A percentile compares a stretch with the other conserved stretches of the same genome.
These are phyloP conservation scores for Tonatia bakeri DNA, from an alignment of 2,113 vertebrate species.

Conservation along the genomic window DNA sequence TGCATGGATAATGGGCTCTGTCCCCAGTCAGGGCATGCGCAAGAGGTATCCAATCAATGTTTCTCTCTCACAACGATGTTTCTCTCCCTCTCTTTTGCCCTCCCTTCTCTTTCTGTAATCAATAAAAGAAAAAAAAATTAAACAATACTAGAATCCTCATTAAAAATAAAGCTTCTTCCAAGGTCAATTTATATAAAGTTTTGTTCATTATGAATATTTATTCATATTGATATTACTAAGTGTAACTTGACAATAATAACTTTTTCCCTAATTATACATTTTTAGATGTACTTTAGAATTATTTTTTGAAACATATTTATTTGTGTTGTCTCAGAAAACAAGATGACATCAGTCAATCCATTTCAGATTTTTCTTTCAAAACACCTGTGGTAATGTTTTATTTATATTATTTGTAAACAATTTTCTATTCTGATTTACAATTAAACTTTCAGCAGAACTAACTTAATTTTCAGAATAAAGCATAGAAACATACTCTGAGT, in stretches of 20 bases:
- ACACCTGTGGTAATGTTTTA: background rate
- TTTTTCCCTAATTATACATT: background rate
- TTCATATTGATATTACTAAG: background rate
- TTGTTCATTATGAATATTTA: background rate
- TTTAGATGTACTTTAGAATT: background rate
- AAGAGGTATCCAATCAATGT: too few species aligned
- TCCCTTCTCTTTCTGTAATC: background rate
- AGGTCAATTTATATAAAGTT: background rate
- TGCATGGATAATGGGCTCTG: too few species aligned
- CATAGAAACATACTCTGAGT: background rate
- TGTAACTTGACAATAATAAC: background rate
- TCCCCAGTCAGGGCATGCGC: too few species aligned
- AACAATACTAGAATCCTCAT: background rate
- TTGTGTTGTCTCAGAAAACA: background rate
- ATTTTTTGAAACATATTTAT: background rate
- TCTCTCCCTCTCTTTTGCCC: background rate
- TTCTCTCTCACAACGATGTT: too few species aligned
- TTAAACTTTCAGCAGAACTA: background rate
- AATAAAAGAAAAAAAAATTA: background rate
- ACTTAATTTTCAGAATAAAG: background rate
- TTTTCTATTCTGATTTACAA: background rate
- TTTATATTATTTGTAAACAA: background rate
- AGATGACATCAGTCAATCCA: background rate
- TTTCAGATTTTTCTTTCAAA: conserved; percentile 3
- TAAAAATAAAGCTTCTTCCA: background rate